Evolutionary conservation across 92 coral and sea anemone species (phyloP), one percentile per base, ranked within the genome.

Genomic region (Ricordea florida): DNA sequence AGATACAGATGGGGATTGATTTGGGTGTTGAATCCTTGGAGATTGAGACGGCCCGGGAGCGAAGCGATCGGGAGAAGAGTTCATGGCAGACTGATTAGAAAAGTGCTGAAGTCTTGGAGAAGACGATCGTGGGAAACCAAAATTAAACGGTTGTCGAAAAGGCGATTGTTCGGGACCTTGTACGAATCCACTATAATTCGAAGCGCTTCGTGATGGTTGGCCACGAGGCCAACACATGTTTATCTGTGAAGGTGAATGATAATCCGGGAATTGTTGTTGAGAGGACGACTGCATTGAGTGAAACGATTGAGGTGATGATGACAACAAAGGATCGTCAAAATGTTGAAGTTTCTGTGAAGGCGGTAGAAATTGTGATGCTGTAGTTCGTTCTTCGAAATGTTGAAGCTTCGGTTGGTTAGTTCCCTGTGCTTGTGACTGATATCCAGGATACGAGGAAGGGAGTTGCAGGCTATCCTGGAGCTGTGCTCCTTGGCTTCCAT

Each of bases 331-430:
- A 72, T 91, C 97, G 71, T 74, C 81, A 66, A 92, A 96, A 72
- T 96, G 99, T 66, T 96, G 99, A 38, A 96, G 88, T 76, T 93
- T 92, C 78, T 92, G 99, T 29, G 88, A 89, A 26, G 91, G 73
- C 64, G 90, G 97, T 50, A 81, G 69, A 38, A 83, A 80, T 57
- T 76, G 82, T 11, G 90, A 71, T 25, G 76, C 38, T 24, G 93
- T 71, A 36, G 96, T 74, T 57, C 90, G 96, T 72, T 96, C 99
- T 48, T 70, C 96, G 44, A 78, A 87, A 80, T 91, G 91, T 53
- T 83, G 93, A 63, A 87, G 83, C 64, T 81, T 80, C 52, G 85
- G 87, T 70, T 91, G 97, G 71, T 73, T 82, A 18, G 49, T 79
- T 87, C 25, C 76, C 60, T 82, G 79, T 26, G 79, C 61, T 75